Evolutionary conservation across 2,888 invertebrate genomes (phyloP), one percentile per base, ranked within the genome.

Genomic region (Thymelicus acteon): DNA sequence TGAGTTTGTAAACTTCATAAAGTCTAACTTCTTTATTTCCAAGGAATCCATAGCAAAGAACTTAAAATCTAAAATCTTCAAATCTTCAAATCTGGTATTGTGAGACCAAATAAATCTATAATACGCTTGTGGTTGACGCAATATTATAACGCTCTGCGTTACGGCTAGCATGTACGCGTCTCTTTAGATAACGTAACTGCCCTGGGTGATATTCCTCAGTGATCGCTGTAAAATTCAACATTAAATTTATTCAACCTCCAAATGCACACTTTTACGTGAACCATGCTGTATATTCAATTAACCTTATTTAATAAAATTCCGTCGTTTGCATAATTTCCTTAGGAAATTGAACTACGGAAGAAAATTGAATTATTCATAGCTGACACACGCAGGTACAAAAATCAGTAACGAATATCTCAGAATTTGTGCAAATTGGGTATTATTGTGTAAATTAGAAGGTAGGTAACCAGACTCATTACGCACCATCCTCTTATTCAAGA

Each of bases 401-500:
- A 60, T 71, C 60, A 61, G 19, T 65, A 61, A 54, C 65, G 39
- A 60, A 65, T 60, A 71, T 19, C 65, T 60, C 64, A 10, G 15
- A 60, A 54, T 65, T 61, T 65, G 65, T 65, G 60, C 60, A 60
- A 71, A 71, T 71, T 65, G 31, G 31, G 37, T 57, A 57, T 57
- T 57, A 57, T 57, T 31, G 57, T 57, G 57, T 57, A 31, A 57
- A 57, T 57, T 52, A 19, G 52, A 52, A 58, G n/a, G 13, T 58
- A 37, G 37, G 39, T 54, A 64, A 65, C 64, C 31, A 54, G 47
- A 65, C 65, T 65, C 65, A 60, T 67, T 67, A 67, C 52, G 60
- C 39, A 60, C 65, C 65, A 60, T 60, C 60, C 64, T 49, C 40
- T 60, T 54, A 65, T 72, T 72, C 71, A 68, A 72, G 71, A 72